These are phyloP conservation scores for Nudaria mundana DNA, from an alignment of 2,888 invertebrate genomes.

Conservation along the genomic window DNA sequence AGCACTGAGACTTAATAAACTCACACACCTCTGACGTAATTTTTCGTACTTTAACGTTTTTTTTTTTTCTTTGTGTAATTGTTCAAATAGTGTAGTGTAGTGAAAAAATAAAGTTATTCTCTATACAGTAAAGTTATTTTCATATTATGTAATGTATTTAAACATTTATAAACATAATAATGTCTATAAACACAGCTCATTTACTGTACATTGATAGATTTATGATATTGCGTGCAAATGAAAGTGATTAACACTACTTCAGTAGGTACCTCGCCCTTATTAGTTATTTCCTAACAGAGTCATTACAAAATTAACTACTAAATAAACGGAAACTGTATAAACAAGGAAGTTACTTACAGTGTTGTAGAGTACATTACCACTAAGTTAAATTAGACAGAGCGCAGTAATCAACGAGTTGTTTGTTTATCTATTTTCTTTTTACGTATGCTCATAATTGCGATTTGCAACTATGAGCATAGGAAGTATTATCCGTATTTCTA, in stretches of 20 bases:
- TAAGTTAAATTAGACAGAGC: conserved; percentile 56
- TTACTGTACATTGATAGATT: conserved; percentile 1
- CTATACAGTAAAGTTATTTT: no score
- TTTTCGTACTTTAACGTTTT: background rate
- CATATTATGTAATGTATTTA: no score
- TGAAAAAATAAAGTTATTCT: no score
- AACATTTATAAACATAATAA: no score
- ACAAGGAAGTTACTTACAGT: conserved; percentile 57
- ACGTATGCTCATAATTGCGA: conserved; percentile 6
- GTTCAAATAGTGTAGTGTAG: no score
- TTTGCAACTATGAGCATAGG: no score
- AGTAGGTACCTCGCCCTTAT: conserved; percentile 33
- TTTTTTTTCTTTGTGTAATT: no score
- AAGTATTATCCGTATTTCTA: conserved; percentile 7
- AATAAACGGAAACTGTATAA: conserved; percentile 44
- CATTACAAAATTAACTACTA: conserved; percentile 39
- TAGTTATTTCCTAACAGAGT: conserved; percentile 39
- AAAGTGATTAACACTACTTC: conserved; percentile 29
- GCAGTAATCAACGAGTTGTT: conserved; percentile 38
- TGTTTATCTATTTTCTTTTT: conserved; percentile 9
- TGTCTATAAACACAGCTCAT: no score
- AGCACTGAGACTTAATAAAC: background rate
- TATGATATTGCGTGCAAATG: conserved; percentile 11
- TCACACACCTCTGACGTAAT: background rate
- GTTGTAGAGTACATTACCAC: conserved; percentile 47